phyloP scores from a whole-genome alignment of 2,888 invertebrate genomes.

The Pseudanteris insignis region DNA sequence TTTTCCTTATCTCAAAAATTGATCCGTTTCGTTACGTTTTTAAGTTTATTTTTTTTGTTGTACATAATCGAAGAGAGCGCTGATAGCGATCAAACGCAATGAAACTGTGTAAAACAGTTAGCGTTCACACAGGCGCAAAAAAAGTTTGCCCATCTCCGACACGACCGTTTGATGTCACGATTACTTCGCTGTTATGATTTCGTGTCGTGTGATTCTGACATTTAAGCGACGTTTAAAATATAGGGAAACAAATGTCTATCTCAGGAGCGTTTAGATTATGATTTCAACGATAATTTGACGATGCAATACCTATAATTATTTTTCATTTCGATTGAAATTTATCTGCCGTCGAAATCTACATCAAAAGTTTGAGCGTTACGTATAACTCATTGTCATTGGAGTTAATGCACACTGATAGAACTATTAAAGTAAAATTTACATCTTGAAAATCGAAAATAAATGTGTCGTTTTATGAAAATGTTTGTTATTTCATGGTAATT shows the following conservation, averaged over 20 bases:
- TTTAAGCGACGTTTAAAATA: conserved; percentile 34
- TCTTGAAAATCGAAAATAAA: neutral
- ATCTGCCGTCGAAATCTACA: conserved; percentile 6
- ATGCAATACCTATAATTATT: conserved; percentile 15
- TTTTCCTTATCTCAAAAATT: too few species aligned
- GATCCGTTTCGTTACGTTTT: too few species aligned
- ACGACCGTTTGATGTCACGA: conserved; percentile 29
- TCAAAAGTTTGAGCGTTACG: neutral
- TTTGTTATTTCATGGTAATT: too few species aligned
- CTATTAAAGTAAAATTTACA: too few species aligned
- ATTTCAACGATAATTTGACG: conserved; percentile 10
- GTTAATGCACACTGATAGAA: too few species aligned
- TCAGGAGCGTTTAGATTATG: conserved; percentile 17
- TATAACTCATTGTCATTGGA: too few species aligned
- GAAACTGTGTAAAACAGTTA: conserved; percentile 19
- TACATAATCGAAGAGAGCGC: too few species aligned
- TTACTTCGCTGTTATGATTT: conserved; percentile 32
- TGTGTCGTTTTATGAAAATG: too few species aligned
- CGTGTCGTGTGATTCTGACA: conserved; percentile 27
- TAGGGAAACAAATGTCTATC: conserved; percentile 24
- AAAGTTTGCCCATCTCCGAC: conserved; percentile 23
- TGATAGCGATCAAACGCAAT: too few species aligned
- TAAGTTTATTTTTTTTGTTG: too few species aligned
- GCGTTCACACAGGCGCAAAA: conserved; percentile 11
- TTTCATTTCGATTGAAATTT: conserved; percentile 14